phyloP scores from a whole-genome alignment of 2,113 vertebrate species.

The Microtus ochrogaster region DNA sequence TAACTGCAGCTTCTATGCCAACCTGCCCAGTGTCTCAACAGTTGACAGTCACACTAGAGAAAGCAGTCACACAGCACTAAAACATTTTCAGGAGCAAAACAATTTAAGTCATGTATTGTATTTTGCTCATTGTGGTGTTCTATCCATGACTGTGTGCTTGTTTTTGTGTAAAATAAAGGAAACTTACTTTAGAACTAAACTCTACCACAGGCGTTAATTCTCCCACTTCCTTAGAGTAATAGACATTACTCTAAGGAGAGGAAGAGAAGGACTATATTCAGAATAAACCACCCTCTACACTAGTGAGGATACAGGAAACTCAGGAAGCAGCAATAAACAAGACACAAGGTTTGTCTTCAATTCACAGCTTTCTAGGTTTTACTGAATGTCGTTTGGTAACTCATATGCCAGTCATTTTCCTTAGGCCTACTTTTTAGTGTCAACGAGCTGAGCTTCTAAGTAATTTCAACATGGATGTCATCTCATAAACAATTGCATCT shows the following conservation, averaged over 20 bases:
- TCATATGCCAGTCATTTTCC: neutral
- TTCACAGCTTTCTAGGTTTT: neutral
- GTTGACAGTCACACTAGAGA: neutral
- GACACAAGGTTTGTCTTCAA: neutral
- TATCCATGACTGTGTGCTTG: neutral
- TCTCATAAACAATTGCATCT: slow-evolving; percentile 48
- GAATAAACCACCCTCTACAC: neutral
- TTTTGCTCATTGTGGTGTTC: neutral
- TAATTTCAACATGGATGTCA: slow-evolving; percentile 33
- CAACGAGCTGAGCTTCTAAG: neutral
- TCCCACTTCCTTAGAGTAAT: neutral
- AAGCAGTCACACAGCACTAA: neutral
- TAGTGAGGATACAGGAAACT: neutral
- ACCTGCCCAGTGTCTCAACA: neutral
- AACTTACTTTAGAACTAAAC: slow-evolving; percentile 34
- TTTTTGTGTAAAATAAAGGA: neutral
- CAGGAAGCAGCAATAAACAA: slow-evolving; percentile 1
- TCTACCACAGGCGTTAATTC: neutral
- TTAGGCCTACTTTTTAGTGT: neutral
- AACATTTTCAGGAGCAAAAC: neutral
- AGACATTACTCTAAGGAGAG: neutral
- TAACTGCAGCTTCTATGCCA: neutral
- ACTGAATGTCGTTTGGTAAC: neutral
- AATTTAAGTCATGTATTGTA: neutral
- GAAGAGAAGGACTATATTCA: neutral